phyloP scores from a whole-genome alignment of 2,113 vertebrate genomes.

The Pristiophorus japonicus region DNA sequence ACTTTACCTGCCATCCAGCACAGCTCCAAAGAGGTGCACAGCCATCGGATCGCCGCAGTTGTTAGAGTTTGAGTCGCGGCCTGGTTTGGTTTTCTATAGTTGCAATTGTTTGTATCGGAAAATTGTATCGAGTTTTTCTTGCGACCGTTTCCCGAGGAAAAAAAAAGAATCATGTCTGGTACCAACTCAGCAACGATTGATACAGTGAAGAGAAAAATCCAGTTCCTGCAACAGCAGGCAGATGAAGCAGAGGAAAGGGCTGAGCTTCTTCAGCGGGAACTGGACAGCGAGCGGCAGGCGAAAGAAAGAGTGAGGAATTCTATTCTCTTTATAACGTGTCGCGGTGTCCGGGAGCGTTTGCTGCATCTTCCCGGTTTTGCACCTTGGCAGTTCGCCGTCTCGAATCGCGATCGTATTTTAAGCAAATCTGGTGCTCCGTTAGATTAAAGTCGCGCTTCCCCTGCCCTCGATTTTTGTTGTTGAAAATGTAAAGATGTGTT shows the following conservation, averaged over 20 bases:
- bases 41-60: not conserved
- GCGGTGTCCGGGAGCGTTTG: too few relatives aligned
- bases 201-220: slow-evolving; percentile 72
- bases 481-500: not conserved
- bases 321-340: too few relatives aligned
- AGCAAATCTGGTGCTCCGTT: not conserved
- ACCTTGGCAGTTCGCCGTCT: too few relatives aligned
- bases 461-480: not conserved
- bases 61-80: too few relatives aligned
- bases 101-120: not conserved
- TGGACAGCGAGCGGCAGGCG: slow-evolving; percentile 63
- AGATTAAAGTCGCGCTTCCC: not conserved
- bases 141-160: not conserved
- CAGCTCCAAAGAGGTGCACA: too few relatives aligned
- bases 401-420: not conserved
- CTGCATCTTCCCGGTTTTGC: not conserved
- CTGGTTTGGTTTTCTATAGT: not conserved
- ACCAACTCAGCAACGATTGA: slow-evolving; percentile 57
- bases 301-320: slow-evolving; percentile 59
- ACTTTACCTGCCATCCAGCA: not conserved
- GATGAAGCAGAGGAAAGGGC: slow-evolving; percentile 70
- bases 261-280: slow-evolving; percentile 62
- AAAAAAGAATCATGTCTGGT: slow-evolving; percentile 46
- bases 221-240: slow-evolving; percentile 68
- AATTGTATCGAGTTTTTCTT: not conserved